Evolutionary conservation across 2,888 invertebrate genomes (phyloP).

Genomic region (Platycheirus rosarum): DNA sequence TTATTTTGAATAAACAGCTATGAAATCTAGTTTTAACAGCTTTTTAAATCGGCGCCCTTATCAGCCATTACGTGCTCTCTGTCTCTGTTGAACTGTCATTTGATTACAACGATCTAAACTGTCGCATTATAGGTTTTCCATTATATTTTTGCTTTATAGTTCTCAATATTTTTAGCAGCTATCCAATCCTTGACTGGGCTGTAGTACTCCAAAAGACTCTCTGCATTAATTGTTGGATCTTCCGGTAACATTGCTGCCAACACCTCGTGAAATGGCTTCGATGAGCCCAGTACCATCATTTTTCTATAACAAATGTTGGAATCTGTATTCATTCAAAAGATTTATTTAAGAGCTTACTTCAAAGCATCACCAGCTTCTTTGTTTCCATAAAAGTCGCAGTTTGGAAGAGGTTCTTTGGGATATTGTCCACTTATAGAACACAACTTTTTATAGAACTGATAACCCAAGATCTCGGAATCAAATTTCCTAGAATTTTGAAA

Average conservation of each 20-base stretch:
- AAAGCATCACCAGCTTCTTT: constrained; percentile 16
- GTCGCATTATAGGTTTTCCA: too few relatives aligned
- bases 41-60: too few relatives aligned
- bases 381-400: constrained; percentile 9
- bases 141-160: too few relatives aligned
- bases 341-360: constrained; percentile 1
- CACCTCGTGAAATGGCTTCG: neutral
- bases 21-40: too few relatives aligned
- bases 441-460: constrained; percentile 3
- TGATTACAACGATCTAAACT: too few relatives aligned
- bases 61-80: too few relatives aligned
- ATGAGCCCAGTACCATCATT: constrained; percentile 12
- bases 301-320: neutral
- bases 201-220: constrained; percentile 5
- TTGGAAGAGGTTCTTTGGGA: neutral
- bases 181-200: neutral
- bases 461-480: neutral
- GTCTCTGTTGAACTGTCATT: too few relatives aligned
- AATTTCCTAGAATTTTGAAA: constrained; percentile 11
- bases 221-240: constrained; percentile 7
- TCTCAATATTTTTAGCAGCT: too few relatives aligned
- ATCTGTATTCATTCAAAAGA: neutral
- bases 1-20: too few relatives aligned
- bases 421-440: neutral
- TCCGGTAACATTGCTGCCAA: neutral